phyloP scores from a whole-genome alignment of 2,797 vertebrate species.

The Linurgus olivaceus region DNA sequence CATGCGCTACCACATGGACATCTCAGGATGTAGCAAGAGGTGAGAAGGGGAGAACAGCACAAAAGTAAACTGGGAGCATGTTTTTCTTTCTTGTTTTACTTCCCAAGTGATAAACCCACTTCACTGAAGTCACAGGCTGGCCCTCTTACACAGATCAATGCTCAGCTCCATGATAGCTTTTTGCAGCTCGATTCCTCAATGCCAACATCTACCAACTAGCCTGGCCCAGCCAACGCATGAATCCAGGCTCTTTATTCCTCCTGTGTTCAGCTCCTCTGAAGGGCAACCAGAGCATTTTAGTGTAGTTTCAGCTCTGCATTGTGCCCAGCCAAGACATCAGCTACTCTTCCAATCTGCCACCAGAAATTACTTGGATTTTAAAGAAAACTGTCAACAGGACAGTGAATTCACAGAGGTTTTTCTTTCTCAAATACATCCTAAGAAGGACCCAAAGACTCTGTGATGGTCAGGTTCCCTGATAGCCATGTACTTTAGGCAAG shows the following conservation, averaged over 20 bases:
- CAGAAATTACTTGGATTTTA: neutral
- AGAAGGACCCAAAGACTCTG: neutral
- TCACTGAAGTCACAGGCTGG: neutral
- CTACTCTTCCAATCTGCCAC: neutral
- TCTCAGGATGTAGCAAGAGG: neutral
- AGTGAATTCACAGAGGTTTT: neutral
- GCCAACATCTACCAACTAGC: too few species aligned
- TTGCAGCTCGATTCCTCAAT: neutral
- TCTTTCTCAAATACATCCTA: neutral
- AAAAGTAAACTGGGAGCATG: neutral
- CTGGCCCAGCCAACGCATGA: neutral
- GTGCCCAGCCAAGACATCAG: neutral
- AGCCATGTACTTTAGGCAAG: neutral
- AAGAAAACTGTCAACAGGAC: neutral
- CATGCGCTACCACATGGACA: fast-evolving
- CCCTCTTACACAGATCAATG: neutral
- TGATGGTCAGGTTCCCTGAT: neutral
- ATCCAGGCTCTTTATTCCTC: neutral
- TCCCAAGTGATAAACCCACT: neutral
- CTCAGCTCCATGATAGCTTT: neutral
- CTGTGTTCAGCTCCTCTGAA: neutral
- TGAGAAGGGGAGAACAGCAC: neutral
- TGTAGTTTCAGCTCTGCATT: neutral
- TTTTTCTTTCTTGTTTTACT: neutral
- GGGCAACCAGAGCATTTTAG: neutral